Percentiles rank a stretch among this genome's conserved stretches.
Conservation (phyloP, 2,113 vertebrate genomes). For the Nannospalax galili region DNA sequence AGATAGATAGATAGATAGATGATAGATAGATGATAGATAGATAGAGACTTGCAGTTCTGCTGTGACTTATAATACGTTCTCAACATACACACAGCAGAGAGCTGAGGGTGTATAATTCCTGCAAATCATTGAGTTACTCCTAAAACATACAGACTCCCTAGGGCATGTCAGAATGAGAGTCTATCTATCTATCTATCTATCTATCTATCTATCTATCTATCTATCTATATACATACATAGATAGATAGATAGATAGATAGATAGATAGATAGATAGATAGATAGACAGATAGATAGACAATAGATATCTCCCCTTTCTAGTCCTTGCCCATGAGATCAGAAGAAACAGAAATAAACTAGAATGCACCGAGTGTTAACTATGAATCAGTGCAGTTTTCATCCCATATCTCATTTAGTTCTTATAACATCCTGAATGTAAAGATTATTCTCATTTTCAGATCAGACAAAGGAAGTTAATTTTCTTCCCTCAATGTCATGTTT, state of each 20-base stretch:
- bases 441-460: neutral
- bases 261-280: no score
- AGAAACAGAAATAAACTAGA: neutral
- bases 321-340: slow-evolving; percentile 13
- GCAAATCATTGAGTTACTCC: neutral
- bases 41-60: neutral
- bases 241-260: no score
- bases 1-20: no score
- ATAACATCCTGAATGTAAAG: neutral
- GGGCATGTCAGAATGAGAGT: neutral
- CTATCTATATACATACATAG: no score
- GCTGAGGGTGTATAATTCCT: neutral
- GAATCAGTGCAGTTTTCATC: neutral
- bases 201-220: no score
- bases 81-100: neutral
- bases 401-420: neutral
- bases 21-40: no score
- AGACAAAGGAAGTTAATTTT: neutral
- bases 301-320: slow-evolving; percentile 3
- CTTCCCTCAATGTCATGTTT: neutral
- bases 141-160: neutral
- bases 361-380: neutral
- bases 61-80: neutral
- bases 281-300: no score
- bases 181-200: neutral